Percentiles rank a stretch among this genome's conserved stretches.
Evolutionary conservation across 2,113 vertebrate species (phyloP).

Genomic region (Anthoscopus minutus): DNA sequence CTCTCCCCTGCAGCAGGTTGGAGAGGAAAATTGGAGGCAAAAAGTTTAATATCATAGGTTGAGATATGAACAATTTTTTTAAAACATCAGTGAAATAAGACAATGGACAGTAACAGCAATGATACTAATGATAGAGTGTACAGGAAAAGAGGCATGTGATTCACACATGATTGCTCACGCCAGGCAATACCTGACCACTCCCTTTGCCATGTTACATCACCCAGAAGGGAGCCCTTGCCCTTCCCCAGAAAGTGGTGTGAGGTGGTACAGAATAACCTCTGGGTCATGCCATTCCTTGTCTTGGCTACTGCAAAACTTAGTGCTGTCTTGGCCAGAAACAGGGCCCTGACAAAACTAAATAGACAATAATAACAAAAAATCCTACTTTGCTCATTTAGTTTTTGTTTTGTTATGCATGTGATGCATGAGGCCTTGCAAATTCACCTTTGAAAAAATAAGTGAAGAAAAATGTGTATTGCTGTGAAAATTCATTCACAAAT

Average conservation of each 20-base stretch:
- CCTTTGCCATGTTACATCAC: accelerated
- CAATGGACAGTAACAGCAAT: not conserved
- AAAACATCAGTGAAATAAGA: not conserved
- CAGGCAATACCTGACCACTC: accelerated
- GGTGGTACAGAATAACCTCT: not conserved
- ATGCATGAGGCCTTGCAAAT: not conserved
- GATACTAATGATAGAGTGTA: not conserved
- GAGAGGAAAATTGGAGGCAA: not conserved
- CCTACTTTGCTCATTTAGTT: not conserved
- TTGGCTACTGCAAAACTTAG: not conserved
- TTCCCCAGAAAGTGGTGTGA: not conserved
- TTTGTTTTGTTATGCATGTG: not conserved
- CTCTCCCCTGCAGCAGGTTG: not conserved
- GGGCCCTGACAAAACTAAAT: not conserved
- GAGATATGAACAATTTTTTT: not conserved
- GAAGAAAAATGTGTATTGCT: not conserved
- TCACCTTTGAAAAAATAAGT: not conserved
- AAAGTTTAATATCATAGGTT: not conserved
- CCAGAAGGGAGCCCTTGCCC: not conserved
- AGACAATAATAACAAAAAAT: not conserved
- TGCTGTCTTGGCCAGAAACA: not conserved
- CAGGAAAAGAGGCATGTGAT: not conserved
- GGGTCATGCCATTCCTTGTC: accelerated
- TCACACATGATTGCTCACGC: not conserved
- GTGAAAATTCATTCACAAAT: not conserved